phyloP scores from a whole-genome alignment of 2,888 invertebrate species.

The Sthenelais limicola region DNA sequence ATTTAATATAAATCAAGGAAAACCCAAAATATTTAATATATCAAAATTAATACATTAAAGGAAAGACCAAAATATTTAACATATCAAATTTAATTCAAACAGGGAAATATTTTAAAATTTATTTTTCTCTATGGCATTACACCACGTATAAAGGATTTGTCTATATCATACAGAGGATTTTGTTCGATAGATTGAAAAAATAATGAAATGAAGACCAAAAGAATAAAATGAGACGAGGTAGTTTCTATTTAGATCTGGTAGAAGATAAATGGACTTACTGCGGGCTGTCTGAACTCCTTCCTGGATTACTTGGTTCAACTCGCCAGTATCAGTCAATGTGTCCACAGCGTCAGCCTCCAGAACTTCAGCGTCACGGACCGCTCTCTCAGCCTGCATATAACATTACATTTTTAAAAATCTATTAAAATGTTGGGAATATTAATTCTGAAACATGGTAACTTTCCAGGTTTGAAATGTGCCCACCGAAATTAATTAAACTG shows the following conservation, averaged over 20 bases:
- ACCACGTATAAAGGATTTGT: not conserved
- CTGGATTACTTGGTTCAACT: constrained; percentile 37
- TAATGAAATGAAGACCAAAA: not conserved
- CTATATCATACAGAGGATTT: not conserved
- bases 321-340: constrained; percentile 42
- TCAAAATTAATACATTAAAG: too few relatives aligned
- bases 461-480: not conserved
- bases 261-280: constrained; percentile 41
- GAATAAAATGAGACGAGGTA: not conserved
- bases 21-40: too few relatives aligned
- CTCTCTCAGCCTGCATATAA: not conserved
- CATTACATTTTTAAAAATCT: not conserved
- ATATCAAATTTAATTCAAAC: not conserved
- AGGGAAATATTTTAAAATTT: not conserved
- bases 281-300: constrained; percentile 40
- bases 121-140: too few relatives aligned
- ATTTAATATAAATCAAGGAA: too few relatives aligned
- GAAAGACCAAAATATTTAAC: too few relatives aligned
- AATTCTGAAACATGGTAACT: not conserved
- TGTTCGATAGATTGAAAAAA: not conserved
- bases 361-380: constrained; percentile 45
- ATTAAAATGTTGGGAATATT: too few relatives aligned
- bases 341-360: constrained; percentile 47
- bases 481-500: too few relatives aligned
- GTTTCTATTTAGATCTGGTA: not conserved